phyloP scores from a whole-genome alignment of 37 sponge, comb jelly and placozoan species.

The Chondrosia reniformis region DNA sequence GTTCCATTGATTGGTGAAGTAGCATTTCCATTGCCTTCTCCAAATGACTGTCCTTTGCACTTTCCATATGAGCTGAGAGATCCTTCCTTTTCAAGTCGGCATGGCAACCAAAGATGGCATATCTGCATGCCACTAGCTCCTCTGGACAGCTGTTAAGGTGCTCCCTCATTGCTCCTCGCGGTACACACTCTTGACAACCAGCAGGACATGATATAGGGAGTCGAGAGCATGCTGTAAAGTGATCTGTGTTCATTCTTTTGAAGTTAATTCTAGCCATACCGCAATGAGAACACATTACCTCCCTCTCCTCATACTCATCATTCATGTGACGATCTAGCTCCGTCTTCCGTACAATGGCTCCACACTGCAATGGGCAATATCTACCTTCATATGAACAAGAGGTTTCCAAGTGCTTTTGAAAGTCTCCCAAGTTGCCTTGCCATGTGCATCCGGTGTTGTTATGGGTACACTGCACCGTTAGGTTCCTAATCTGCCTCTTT shows the following conservation, averaged over 20 bases:
- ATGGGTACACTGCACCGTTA: constrained; percentile 5
- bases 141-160: constrained; percentile 6
- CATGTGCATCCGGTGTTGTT: not conserved
- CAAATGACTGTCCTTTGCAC: not conserved
- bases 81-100: not conserved
- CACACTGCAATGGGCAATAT: not conserved
- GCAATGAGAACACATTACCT: constrained; percentile 1
- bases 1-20: not conserved
- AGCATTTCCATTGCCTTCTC: not conserved
- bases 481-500: not conserved
- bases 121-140: not conserved
- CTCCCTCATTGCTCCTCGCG: not conserved
- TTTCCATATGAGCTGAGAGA: not conserved
- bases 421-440: constrained; percentile 16
- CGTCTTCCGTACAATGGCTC: not conserved
- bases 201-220: constrained; percentile 9
- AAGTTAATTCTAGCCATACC: not conserved
- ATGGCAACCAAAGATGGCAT: not conserved
- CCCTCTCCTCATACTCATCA: not conserved
- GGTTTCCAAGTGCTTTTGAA: not conserved
- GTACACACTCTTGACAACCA: not conserved
- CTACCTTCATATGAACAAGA: not conserved
- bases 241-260: not conserved
- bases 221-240: not conserved
- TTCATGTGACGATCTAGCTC: not conserved